Base-by-base conservation (phyloP, 1,140 invertebrate species). In the Galleria mellonella region DNA sequence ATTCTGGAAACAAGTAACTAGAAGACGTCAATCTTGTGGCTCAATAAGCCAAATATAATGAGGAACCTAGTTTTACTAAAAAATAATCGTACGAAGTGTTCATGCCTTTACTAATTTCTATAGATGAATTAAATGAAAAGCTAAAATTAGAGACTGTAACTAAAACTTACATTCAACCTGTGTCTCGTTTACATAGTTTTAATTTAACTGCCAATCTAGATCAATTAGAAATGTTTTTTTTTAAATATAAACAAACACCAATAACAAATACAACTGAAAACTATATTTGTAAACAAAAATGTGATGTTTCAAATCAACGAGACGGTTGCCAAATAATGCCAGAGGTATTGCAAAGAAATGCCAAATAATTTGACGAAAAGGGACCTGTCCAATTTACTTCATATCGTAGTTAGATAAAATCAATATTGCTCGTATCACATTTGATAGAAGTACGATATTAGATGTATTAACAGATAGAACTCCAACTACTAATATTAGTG, bases 1-100 rank as follows among this genome's bases (percentile, higher is more conserved):
- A 42, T 83, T 86, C 51, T 86, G 82, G 82, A 86, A 83, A 72
- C 82, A 86, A 68, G 78, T 86, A 48, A 82, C 68, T 47, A 76
- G 78, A 69, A 74, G 82, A 72, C 74, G 82, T 40, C 77, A 81
- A 52, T 85, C 82, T 50, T 70, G 68, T 33, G 78, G 79, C 52
- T 77, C 82, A 40, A 73, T 83, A 59, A 83, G 72, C 58, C 82
- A 85, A 67, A 84, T 79, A 55, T 84, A 69, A 74, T 62, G 8
- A 2, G 23, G 33, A 43, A 30, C 41, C 14, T 23, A 23, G 6
- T 23, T 23, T 23, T 6, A 23, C 33, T n/a, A n/a, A 42, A 47
- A 47, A 37, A 53, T 14, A 17, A 33, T 37, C 30, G 17, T 13
- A 49, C 29, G 27, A 38, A 51, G 47, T 54, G 51, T 54, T 54